Evolutionary conservation across 2,113 vertebrate species (phyloP).

Genomic region (Austrofundulus limnaeus): DNA sequence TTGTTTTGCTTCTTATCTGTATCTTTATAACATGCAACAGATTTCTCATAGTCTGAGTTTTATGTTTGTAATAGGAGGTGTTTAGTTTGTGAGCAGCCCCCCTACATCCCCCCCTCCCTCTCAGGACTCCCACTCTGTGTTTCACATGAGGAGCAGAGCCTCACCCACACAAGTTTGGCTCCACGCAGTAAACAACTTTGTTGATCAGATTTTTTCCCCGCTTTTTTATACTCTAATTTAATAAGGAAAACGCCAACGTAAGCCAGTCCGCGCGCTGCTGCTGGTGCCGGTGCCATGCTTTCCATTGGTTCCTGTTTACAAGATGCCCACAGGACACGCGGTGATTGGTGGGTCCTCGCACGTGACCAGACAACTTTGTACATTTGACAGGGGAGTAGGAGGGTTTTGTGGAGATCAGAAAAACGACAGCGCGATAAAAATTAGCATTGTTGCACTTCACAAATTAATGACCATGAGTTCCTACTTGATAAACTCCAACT

Average conservation of each 20-base stretch:
- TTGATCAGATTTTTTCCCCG: conserved; percentile 72
- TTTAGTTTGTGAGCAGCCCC: conserved; percentile 40
- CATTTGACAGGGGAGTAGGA: conserved; percentile 93
- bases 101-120: neutral
- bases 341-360: conserved; percentile 80
- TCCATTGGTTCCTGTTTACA: conserved; percentile 85
- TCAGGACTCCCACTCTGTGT: conserved; percentile 21
- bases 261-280: conserved; percentile 67
- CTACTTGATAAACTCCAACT: conserved; percentile 99
- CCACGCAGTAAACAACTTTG: conserved; percentile 62
- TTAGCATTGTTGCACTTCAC: conserved; percentile 99
- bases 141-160: conserved; percentile 31
- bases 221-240: conserved; percentile 71
- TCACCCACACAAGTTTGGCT: conserved; percentile 62
- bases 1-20: neutral
- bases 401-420: conserved; percentile 94
- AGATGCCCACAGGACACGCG: conserved; percentile 77
- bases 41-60: neutral
- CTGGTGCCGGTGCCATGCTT: conserved; percentile 77
- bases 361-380: conserved; percentile 87
- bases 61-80: neutral
- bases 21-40: neutral
- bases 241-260: conserved; percentile 77
- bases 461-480: conserved; percentile 99
- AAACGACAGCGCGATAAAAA: conserved; percentile 99